These are phyloP conservation scores for Lepidurus apus DNA, from an alignment of 1,140 invertebrate genomes.

Conservation along the genomic window DNA sequence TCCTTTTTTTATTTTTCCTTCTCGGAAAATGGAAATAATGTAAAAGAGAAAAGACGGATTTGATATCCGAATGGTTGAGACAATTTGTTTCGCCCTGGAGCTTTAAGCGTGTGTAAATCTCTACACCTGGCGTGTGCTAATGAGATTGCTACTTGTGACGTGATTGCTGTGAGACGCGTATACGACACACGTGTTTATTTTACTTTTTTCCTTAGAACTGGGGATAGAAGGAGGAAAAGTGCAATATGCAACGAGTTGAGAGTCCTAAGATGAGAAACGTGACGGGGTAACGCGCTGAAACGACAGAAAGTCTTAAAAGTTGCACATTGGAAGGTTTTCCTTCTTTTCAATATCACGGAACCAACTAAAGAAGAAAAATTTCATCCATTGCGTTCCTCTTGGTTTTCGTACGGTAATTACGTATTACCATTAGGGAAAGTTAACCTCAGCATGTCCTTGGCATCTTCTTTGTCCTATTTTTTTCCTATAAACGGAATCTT, in stretches of 20 bases:
- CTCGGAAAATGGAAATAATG: background rate
- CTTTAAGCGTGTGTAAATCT: background rate
- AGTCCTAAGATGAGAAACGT: background rate
- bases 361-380: background rate
- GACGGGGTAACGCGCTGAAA: background rate
- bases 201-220: background rate
- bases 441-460: background rate
- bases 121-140: slow-evolving; percentile 4
- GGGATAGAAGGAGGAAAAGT: background rate
- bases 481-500: background rate
- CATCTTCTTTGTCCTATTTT: background rate
- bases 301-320: background rate
- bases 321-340: background rate
- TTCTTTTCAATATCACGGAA: too few relatives aligned
- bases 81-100: background rate
- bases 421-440: background rate
- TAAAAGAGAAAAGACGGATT: background rate
- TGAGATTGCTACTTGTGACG: slow-evolving; percentile 5
- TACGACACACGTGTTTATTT: background rate
- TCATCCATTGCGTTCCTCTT: background rate
- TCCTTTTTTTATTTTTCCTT: background rate
- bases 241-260: background rate
- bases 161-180: background rate
- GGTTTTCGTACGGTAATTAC: background rate
- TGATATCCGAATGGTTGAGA: background rate